Conservation (phyloP, 92 coral and sea anemone species). For the Zoanthus sociatus region DNA sequence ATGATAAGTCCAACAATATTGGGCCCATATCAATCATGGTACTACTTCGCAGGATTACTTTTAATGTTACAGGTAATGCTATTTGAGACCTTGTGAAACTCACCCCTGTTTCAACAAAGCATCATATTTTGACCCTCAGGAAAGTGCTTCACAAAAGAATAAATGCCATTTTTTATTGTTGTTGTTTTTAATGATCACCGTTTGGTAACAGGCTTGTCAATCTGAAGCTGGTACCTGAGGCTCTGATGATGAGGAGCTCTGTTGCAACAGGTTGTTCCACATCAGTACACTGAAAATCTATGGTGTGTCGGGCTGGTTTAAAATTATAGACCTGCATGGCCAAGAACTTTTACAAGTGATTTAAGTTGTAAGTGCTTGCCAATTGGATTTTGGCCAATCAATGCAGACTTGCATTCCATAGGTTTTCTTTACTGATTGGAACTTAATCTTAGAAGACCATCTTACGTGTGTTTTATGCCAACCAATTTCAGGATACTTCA, state of each 20-base stretch:
- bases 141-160: not conserved
- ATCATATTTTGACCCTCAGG: conserved; percentile 10
- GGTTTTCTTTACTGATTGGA: conserved; percentile 20
- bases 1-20: conserved; percentile 37
- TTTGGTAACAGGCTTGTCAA: not conserved
- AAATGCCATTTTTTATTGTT: not conserved
- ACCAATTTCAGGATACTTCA: conserved; percentile 47
- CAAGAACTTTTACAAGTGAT: too few relatives aligned
- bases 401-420: conserved; percentile 10
- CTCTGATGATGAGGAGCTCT: conserved; percentile 29
- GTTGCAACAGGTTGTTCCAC: conserved; percentile 24
- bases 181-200: not conserved
- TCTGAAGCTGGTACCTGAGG: not conserved
- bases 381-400: not conserved
- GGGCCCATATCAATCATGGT: conserved; percentile 47
- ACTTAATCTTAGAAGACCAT: not conserved
- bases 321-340: not conserved
- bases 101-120: conserved; percentile 7
- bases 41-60: conserved; percentile 52
- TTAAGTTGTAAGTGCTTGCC: not conserved
- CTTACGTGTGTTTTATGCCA: conserved; percentile 33
- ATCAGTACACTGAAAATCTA: conserved; percentile 1
- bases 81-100: not conserved
- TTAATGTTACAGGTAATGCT: conserved; percentile 41
- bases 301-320: not conserved